phyloP scores from a whole-genome alignment of 92 coral and sea anemone genomes.

The Pocillopora grandis region DNA sequence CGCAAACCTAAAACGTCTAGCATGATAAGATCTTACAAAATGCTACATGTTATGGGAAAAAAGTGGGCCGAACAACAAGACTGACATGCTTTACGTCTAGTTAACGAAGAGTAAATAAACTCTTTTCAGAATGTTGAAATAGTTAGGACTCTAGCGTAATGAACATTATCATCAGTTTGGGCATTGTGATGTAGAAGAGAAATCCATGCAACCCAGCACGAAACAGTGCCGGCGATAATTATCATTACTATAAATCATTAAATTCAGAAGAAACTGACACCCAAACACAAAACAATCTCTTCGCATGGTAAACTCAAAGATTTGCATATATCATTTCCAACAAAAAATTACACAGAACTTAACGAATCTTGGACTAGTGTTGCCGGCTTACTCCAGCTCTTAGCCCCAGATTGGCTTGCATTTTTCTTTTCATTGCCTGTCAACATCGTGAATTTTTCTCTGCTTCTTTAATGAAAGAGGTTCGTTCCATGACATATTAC shows the following conservation, averaged over 20 bases:
- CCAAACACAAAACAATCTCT: constrained; percentile 16
- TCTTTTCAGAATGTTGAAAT: neutral
- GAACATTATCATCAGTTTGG: neutral
- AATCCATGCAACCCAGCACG: no score
- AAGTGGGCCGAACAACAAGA: neutral
- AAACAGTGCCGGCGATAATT: neutral
- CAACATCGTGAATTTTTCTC: no score
- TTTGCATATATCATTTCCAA: constrained; percentile 13
- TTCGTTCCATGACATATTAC: no score
- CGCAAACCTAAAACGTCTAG: no score
- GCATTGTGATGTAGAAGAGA: neutral
- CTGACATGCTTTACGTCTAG: neutral
- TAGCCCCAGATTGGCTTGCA: no score
- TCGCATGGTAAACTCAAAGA: neutral
- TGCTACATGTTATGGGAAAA: no score
- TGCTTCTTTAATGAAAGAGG: no score
- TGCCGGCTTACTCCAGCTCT: no score
- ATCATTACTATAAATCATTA: neutral
- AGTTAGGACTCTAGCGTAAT: neutral
- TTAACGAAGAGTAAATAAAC: neutral
- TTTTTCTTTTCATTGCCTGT: no score
- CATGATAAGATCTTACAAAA: no score
- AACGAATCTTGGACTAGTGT: neutral
- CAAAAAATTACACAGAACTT: neutral
- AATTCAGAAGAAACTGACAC: constrained; percentile 1